These are phyloP conservation scores for Brassicogethes aeneus DNA, from an alignment of 2,888 invertebrate genomes.

Conservation along the genomic window DNA sequence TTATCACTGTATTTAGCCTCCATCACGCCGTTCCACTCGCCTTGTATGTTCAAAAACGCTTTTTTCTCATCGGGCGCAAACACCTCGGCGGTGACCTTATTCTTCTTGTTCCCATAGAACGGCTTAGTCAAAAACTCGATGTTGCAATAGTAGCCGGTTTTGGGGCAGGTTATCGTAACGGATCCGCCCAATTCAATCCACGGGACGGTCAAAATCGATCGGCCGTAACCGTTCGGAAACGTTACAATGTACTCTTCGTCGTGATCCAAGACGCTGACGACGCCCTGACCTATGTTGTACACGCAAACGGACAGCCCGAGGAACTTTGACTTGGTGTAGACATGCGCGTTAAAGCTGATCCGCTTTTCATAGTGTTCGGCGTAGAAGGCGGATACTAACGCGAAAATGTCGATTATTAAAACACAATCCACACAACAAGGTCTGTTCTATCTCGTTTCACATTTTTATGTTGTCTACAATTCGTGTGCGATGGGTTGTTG, in stretches of 20 bases:
- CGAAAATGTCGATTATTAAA: conserved; percentile 10
- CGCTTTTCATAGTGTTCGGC: conserved; percentile 89
- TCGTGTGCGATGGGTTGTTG: not conserved
- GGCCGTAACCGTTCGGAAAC: conserved; percentile 98
- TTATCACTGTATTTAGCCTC: conserved; percentile 81
- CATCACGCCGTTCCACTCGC: conserved; percentile 97
- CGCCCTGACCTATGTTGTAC: conserved; percentile 92
- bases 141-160: conserved; percentile 87
- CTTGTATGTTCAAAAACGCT: conserved; percentile 78
- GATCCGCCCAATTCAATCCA: conserved; percentile 98
- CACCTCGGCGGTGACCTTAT: conserved; percentile 78
- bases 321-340: conserved; percentile 99
- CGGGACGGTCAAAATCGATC: conserved; percentile 94
- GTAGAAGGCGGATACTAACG: conserved; percentile 93
- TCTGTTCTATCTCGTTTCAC: too few relatives aligned
- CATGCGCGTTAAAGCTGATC: conserved; percentile 89
- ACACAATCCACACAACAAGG: too few relatives aligned
- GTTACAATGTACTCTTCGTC: conserved; percentile 93
- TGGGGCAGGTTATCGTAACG: conserved; percentile 80
- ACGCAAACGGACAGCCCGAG: conserved; percentile 96
- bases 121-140: conserved; percentile 97
- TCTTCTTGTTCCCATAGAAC: conserved; percentile 94
- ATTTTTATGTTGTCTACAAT: too few relatives aligned
- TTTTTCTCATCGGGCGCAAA: conserved; percentile 76
- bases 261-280: conserved; percentile 79